These are phyloP conservation scores for Tetranychus piercei DNA, from an alignment of 2,888 invertebrate species.

Conservation along the genomic window DNA sequence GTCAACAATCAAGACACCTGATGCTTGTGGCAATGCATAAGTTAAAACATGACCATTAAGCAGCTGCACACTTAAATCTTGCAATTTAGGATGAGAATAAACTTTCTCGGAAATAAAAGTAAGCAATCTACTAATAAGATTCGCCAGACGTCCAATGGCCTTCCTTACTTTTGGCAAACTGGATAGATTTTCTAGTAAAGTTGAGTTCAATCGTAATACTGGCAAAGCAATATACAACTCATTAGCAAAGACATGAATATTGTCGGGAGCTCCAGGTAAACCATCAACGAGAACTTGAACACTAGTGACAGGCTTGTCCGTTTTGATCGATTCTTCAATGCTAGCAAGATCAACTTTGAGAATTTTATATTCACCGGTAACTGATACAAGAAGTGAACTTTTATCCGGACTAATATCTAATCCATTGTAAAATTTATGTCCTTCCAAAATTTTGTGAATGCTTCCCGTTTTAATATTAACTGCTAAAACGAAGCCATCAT, in stretches of 20 bases:
- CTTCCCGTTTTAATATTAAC: constrained; percentile 58
- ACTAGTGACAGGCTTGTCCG: constrained; percentile 1
- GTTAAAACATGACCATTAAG: constrained; percentile 19
- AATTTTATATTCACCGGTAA: constrained; percentile 37
- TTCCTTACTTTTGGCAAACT: constrained; percentile 18
- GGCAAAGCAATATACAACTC: constrained; percentile 20
- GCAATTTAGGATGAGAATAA: constrained; percentile 5
- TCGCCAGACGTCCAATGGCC: constrained; percentile 16
- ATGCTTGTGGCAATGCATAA: constrained; percentile 15
- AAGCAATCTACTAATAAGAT: constrained; percentile 5
- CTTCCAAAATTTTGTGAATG: constrained; percentile 35
- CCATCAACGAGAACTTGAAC: constrained; percentile 59
- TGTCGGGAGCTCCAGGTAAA: constrained; percentile 46
- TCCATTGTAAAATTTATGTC: constrained; percentile 72
- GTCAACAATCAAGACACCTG: constrained; percentile 18
- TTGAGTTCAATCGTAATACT: constrained; percentile 11
- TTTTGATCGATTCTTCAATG: constrained; percentile 11
- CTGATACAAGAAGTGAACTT: constrained; percentile 59
- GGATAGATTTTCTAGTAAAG: constrained; percentile 17
- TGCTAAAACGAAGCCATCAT: constrained; percentile 42
- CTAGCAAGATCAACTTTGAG: constrained; percentile 15
- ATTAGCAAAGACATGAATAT: constrained; percentile 30
- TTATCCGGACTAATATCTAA: constrained; percentile 59
- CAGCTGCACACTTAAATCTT: constrained; percentile 10
- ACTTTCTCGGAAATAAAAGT: constrained; percentile 15